Conservation (phyloP, 1,140 invertebrate species). For the Episyrphus balteatus region DNA sequence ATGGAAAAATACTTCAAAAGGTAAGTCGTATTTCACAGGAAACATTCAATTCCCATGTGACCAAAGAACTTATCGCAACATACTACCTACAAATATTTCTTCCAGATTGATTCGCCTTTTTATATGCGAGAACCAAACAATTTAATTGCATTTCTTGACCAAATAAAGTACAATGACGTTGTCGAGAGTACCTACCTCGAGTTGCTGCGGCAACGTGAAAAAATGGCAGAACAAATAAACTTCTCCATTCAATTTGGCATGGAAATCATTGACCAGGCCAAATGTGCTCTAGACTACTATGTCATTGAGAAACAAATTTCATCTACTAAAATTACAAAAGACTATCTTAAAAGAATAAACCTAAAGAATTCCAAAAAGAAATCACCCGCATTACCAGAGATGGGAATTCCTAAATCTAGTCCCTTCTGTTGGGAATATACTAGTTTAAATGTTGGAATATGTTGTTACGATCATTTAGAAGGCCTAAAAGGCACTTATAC, state of each 20-base stretch:
- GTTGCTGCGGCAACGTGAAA: constrained; percentile 21
- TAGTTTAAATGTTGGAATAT: no score
- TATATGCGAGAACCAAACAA: constrained; percentile 67
- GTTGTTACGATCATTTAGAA: constrained; percentile 67
- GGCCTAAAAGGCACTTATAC: constrained; percentile 53
- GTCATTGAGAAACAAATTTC: constrained; percentile 26
- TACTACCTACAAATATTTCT: constrained; percentile 12
- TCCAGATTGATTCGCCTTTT: constrained; percentile 61
- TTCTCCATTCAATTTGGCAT: constrained; percentile 27
- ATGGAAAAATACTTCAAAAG: constrained; percentile 18
- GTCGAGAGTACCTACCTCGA: constrained; percentile 27
- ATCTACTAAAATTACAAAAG: constrained; percentile 17
- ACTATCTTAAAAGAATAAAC: constrained; percentile 5
- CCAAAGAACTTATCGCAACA: neutral
- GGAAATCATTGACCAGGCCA: constrained; percentile 28
- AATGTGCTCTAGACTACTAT: constrained; percentile 29
- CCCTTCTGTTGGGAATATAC: no score
- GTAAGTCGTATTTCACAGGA: neutral
- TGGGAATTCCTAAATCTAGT: no score
- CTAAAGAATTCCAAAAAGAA: neutral
- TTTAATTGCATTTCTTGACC: constrained; percentile 66
- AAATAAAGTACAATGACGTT: constrained; percentile 47
- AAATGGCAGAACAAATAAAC: constrained; percentile 27
- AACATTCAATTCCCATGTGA: neutral
- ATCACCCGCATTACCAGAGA: no score